Conservation (phyloP, 2,888 invertebrate species). For the Spilarctia lutea region DNA sequence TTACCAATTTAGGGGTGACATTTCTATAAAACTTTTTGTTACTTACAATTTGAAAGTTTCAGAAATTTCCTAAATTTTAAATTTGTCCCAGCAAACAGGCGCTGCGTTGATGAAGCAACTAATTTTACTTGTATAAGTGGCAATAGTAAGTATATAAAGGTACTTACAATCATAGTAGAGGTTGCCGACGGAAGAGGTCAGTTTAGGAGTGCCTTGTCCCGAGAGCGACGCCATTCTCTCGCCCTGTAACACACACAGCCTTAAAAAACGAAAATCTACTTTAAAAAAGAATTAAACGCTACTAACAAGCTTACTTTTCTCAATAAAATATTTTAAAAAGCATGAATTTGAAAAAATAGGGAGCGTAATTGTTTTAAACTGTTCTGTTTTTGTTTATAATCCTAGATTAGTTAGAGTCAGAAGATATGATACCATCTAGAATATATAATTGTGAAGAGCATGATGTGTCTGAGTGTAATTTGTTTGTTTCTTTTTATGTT, state of each 20-base stretch:
- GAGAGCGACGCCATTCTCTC: slow-evolving; percentile 82
- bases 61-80: no score
- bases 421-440: no score
- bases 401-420: background rate
- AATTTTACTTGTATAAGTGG: no score
- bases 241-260: slow-evolving; percentile 59
- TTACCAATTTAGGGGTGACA: no score
- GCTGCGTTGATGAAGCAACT: no score
- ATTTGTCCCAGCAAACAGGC: no score
- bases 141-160: background rate
- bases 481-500: no score
- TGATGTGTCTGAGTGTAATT: background rate
- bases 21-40: no score
- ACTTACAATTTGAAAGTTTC: no score
- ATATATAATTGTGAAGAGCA: background rate
- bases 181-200: slow-evolving; percentile 80
- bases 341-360: background rate
- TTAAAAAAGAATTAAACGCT: background rate
- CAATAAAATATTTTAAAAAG: background rate
- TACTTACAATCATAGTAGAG: slow-evolving; percentile 84
- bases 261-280: background rate
- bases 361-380: background rate
- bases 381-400: background rate
- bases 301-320: background rate
- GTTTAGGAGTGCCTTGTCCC: slow-evolving; percentile 78